Evolutionary conservation across 2,113 vertebrate species (phyloP).

Genomic region (Galemys pyrenaicus): DNA sequence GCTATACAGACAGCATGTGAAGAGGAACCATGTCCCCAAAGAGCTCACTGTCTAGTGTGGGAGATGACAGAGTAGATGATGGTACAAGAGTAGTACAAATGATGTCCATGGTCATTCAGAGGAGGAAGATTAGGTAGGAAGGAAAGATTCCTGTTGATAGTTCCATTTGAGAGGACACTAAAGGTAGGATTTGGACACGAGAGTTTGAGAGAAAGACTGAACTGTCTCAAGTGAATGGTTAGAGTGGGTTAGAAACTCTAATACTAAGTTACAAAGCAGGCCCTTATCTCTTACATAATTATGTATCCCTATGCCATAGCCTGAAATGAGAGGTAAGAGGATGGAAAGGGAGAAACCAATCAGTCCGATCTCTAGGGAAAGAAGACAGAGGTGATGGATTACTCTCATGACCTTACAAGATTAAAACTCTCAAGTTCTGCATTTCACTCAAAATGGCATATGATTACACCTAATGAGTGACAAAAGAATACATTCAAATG

Average conservation of each 20-base stretch:
- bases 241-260: neutral
- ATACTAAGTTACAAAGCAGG: neutral
- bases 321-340: neutral
- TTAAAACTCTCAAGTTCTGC: neutral
- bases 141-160: neutral
- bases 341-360: neutral
- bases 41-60: neutral
- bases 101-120: neutral
- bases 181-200: neutral
- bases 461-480: neutral
- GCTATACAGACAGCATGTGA: neutral
- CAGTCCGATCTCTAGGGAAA: neutral
- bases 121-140: neutral
- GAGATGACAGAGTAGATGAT: neutral
- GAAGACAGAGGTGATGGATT: neutral
- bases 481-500: neutral
- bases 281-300: neutral
- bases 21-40: neutral
- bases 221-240: neutral
- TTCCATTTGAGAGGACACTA: neutral
- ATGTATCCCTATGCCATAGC: neutral
- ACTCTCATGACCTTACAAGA: neutral
- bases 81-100: neutral
- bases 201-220: neutral
- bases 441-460: neutral